A percentile compares a stretch with the other conserved stretches of the same genome.
phyloP scores from a whole-genome alignment of 2,113 vertebrate genomes.

The Podilymbus podiceps region DNA sequence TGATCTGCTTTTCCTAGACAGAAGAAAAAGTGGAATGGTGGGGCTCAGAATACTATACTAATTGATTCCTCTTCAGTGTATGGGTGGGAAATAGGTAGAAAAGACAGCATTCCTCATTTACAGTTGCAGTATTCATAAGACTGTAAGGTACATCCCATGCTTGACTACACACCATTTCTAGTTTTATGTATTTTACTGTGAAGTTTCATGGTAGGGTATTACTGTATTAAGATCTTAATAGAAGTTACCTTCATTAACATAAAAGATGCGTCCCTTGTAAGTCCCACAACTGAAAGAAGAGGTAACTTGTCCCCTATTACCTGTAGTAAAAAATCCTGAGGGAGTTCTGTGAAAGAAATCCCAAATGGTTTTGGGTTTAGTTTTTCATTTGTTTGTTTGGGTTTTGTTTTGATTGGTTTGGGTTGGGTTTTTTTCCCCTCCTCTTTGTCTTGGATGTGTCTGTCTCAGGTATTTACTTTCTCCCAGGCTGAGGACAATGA shows the following conservation, averaged over 20 bases:
- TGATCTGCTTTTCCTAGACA: background rate
- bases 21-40: background rate
- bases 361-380: background rate
- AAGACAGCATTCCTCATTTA: background rate
- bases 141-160: background rate
- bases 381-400: too few species aligned
- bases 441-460: background rate
- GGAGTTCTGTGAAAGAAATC: background rate
- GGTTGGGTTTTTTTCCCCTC: background rate
- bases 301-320: background rate
- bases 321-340: background rate
- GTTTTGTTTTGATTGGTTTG: too few species aligned
- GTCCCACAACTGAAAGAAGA: background rate
- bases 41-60: background rate
- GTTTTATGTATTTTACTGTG: background rate
- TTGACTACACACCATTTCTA: background rate
- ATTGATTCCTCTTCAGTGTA: background rate
- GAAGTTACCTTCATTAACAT: background rate
- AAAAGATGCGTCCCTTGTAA: background rate
- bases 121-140: background rate
- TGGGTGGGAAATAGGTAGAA: background rate
- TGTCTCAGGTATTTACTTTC: constrained; percentile 9
- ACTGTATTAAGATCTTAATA: background rate
- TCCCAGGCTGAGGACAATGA: background rate
- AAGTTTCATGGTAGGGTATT: background rate